Conservation (phyloP, 2,888 invertebrate species). For the Protula sp. region DNA sequence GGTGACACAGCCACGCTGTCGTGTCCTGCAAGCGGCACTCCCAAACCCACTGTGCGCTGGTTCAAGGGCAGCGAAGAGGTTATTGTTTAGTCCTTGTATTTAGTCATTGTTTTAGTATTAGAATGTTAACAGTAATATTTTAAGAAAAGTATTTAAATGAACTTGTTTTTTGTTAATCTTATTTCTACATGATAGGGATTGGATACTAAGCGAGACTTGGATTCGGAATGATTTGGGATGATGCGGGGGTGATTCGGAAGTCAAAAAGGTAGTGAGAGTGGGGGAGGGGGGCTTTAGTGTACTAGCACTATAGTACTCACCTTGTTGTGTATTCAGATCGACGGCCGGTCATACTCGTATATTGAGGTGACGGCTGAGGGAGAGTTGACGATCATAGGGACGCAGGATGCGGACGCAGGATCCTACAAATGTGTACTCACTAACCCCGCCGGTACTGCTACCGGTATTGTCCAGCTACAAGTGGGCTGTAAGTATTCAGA, state of each 20-base stretch:
- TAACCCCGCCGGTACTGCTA: conserved; percentile 40
- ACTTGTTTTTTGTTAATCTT: no score
- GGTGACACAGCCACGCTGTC: conserved; percentile 42
- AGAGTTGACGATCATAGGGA: conserved; percentile 40
- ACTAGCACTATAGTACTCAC: no score
- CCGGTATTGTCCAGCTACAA: conserved; percentile 33
- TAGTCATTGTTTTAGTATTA: background rate
- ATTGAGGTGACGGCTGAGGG: conserved; percentile 41
- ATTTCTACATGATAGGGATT: no score
- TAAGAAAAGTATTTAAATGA: no score
- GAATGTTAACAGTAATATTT: no score
- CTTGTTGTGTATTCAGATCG: conserved; percentile 31
- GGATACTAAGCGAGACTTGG: no score
- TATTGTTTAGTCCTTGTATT: background rate
- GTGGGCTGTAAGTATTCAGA: conserved; percentile 49
- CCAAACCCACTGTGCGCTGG: conserved; percentile 46
- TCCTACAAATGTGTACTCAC: conserved; percentile 40
- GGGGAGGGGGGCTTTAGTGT: no score
- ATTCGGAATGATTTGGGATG: no score
- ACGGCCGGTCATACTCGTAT: conserved; percentile 42
- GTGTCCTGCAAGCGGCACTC: conserved; percentile 54
- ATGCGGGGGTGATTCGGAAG: no score
- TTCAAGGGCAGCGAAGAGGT: conserved; percentile 25
- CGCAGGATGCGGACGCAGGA: conserved; percentile 41
- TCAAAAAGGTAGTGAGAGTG: no score